A percentile compares a stretch with the other conserved stretches of the same genome.
These are phyloP conservation scores for Hirtodrosophila confusa DNA, from an alignment of 2,888 invertebrate genomes.

Conservation along the genomic window DNA sequence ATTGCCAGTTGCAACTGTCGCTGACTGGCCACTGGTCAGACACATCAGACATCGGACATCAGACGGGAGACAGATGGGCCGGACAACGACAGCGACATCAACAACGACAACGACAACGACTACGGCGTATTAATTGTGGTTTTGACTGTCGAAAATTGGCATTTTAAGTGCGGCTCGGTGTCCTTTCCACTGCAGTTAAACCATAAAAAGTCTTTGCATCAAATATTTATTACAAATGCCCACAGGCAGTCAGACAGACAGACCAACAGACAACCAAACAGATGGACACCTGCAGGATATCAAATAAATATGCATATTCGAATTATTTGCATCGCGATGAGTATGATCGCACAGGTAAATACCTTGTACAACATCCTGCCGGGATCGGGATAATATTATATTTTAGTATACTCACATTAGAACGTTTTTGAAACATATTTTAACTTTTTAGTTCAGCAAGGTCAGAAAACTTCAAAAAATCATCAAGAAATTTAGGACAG, in stretches of 20 bases:
- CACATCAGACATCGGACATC: constrained; percentile 1
- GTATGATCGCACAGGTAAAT: background rate
- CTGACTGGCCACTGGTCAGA: constrained; percentile 7
- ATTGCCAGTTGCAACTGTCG: constrained; percentile 27
- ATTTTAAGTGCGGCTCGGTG: constrained; percentile 80
- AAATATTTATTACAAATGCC: constrained; percentile 67
- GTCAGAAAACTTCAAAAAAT: too few species aligned
- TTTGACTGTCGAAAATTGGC: constrained; percentile 76
- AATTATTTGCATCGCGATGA: background rate
- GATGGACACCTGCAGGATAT: constrained; percentile 39
- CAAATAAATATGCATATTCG: constrained; percentile 23
- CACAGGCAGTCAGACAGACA: constrained; percentile 19
- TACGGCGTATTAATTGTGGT: constrained; percentile 76
- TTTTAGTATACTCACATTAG: too few species aligned
- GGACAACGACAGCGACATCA: constrained; percentile 11
- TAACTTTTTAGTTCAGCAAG: too few species aligned
- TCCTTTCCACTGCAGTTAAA: constrained; percentile 60
- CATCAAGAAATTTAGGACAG: too few species aligned
- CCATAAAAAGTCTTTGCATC: constrained; percentile 51
- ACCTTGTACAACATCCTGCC: background rate
- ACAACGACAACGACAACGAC: constrained; percentile 14
- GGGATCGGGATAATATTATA: too few species aligned
- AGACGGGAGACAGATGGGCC: constrained; percentile 8
- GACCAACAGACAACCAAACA: constrained; percentile 1
- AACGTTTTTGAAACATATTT: too few species aligned